phyloP scores from a whole-genome alignment of 2,797 vertebrate species.

The Semotilus atromaculatus region DNA sequence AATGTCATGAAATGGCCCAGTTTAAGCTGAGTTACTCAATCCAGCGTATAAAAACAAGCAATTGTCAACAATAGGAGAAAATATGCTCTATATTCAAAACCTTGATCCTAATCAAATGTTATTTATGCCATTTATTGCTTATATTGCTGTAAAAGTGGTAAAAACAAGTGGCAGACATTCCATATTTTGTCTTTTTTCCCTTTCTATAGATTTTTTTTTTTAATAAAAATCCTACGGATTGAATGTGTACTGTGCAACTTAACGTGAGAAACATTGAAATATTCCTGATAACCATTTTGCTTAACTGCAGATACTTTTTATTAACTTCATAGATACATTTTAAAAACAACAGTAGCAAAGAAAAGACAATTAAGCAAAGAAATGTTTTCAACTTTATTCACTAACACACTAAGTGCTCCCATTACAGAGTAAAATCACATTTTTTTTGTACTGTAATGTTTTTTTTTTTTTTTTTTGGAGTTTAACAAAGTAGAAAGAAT shows the following conservation, averaged over 20 bases:
- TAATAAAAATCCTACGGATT: not conserved
- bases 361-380: constrained; percentile 48
- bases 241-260: not conserved
- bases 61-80: too few relatives aligned
- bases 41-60: not conserved
- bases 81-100: not conserved
- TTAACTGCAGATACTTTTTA: constrained; percentile 28
- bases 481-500: constrained; percentile 82
- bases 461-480: constrained; percentile 64
- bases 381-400: constrained; percentile 82
- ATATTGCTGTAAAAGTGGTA: not conserved
- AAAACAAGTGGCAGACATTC: too few relatives aligned
- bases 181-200: not conserved
- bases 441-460: constrained; percentile 74
- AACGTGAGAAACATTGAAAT: not conserved
- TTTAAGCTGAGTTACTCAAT: not conserved
- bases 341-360: constrained; percentile 24
- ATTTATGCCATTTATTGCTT: not conserved
- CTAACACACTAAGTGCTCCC: constrained; percentile 86
- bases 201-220: too few relatives aligned
- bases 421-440: constrained; percentile 80
- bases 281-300: not conserved
- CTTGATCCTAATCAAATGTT: not conserved
- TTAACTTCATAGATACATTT: constrained; percentile 33
- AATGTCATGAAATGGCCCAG: not conserved